phyloP scores from a whole-genome alignment of 2,888 invertebrate genomes.

The Drosophila nigricruria region DNA sequence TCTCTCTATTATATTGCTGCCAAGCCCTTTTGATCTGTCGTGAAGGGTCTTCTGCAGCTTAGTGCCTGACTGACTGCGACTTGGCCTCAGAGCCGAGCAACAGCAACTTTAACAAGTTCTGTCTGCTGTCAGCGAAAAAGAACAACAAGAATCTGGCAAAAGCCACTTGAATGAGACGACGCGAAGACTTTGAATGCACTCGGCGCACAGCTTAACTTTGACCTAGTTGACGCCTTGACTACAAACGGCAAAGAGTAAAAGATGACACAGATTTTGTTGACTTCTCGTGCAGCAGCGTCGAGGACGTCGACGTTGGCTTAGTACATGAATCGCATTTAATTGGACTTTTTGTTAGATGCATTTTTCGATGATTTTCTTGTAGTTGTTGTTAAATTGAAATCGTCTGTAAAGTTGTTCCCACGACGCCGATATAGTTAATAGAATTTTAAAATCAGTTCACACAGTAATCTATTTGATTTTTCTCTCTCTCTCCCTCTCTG shows the following conservation, averaged over 20 bases:
- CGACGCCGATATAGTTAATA: slow-evolving; percentile 19
- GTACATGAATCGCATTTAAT: slow-evolving; percentile 69
- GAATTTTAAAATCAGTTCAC: slow-evolving; percentile 29
- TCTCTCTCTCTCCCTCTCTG: background rate
- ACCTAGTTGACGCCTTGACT: slow-evolving; percentile 78
- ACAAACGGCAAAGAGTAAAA: slow-evolving; percentile 59
- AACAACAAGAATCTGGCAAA: slow-evolving; percentile 36
- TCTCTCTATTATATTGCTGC: background rate
- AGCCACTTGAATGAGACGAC: slow-evolving; percentile 44
- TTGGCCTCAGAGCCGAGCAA: slow-evolving; percentile 2
- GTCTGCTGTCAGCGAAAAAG: slow-evolving; percentile 30
- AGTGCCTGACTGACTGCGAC: slow-evolving; percentile 17
- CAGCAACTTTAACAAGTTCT: slow-evolving; percentile 17
- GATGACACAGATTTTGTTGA: slow-evolving; percentile 56
- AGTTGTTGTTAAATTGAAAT: slow-evolving; percentile 28
- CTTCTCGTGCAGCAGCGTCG: slow-evolving; percentile 38
- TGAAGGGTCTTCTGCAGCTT: slow-evolving; percentile 40
- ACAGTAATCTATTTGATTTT: slow-evolving; percentile 23
- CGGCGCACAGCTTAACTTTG: slow-evolving; percentile 67
- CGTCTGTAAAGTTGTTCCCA: slow-evolving; percentile 41
- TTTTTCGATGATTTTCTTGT: slow-evolving; percentile 5
- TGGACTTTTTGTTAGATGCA: slow-evolving; percentile 49
- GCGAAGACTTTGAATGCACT: slow-evolving; percentile 33
- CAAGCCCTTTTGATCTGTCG: slow-evolving; percentile 31
- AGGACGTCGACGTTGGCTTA: slow-evolving; percentile 17